Evolutionary conservation across 92 coral and sea anemone species (phyloP), one percentile per base, ranked within the genome.

Genomic region (Porites evermanni): DNA sequence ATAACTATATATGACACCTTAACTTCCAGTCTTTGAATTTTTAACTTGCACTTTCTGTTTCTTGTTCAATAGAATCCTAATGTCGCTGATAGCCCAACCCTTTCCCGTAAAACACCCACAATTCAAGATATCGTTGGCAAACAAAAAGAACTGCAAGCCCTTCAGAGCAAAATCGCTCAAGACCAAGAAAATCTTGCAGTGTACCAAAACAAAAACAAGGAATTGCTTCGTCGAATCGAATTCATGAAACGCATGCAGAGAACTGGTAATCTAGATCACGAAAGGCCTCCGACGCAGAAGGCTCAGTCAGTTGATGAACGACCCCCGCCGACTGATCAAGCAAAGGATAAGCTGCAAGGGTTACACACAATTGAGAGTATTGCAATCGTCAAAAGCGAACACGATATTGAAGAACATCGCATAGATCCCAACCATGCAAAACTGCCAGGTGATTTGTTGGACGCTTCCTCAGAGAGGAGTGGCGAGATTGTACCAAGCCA

Each of bases 281-380:
- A 24, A 56, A 64, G 52, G 18, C 54, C 14, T 4, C 50, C 2
- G 65, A 64, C 38, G 17, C 60, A 64, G 60, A 74, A 20, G 17
- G 23, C 17, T 3, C 20, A 73, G 3, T 83, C 67, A 23, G 13
- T 75, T 26, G 87, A 74, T 14, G 61, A 44, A 13, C 54, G 64
- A 78, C 32, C 29, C 67, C 54, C 56, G 24, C 17, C 4, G 14
- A 71, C 7, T 53, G 29, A 26, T 2, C 83, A 58, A 14, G 32
- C 84, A 21, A 63, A 87, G 81, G 77, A 53, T 32, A 64, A 75
- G 64, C 72, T 17, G 75, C 74, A n/a, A 8, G 61, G 87, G n/a
- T 59, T 82, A 75, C 91, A 81, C 32, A 44, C 87, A 2, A 16
- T 83, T 53, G 87, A 73, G 64, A 63, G 80, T 5, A 64, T 64